Evolutionary conservation across 2,888 invertebrate species (phyloP).

Genomic region (Pseudococcus viburni): DNA sequence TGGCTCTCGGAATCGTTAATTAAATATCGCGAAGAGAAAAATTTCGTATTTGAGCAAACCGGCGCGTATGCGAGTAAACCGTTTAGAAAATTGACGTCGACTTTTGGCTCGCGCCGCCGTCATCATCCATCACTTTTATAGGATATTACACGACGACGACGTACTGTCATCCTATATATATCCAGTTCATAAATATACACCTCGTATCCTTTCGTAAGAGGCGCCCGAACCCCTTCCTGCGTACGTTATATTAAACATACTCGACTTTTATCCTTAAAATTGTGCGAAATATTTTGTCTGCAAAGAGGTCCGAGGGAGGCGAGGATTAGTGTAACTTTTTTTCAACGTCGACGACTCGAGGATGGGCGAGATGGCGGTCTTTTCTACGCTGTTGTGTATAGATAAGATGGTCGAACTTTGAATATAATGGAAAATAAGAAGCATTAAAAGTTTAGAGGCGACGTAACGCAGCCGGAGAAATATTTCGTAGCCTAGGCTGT

Average conservation of each 20-base stretch:
- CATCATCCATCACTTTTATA: slow-evolving; percentile 9
- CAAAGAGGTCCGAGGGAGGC: not conserved
- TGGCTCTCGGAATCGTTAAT: slow-evolving; percentile 1
- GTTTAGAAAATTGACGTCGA: slow-evolving; percentile 28
- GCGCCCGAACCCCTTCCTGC: not conserved
- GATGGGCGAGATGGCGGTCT: not conserved
- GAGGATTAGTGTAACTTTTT: slow-evolving; percentile 6
- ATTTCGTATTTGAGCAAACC: not conserved
- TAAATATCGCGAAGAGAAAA: not conserved
- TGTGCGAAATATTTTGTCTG: not conserved
- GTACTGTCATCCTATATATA: slow-evolving; percentile 3
- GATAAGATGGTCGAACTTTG: slow-evolving; percentile 47
- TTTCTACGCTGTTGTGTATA: not conserved
- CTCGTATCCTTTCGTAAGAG: not conserved
- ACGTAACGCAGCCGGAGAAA: not conserved
- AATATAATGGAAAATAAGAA: slow-evolving; percentile 48
- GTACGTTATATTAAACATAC: slow-evolving; percentile 9
- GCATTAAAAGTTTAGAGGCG: slow-evolving; percentile 8
- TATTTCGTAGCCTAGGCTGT: slow-evolving; percentile 24
- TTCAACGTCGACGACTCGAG: not conserved
- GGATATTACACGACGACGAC: not conserved
- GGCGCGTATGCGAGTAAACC: not conserved
- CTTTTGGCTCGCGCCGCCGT: not conserved
- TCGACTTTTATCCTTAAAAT: slow-evolving; percentile 33
- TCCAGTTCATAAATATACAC: slow-evolving; percentile 4